Base-by-base conservation (phyloP, 1,140 invertebrate species). In the Heliconius nattereri region DNA sequence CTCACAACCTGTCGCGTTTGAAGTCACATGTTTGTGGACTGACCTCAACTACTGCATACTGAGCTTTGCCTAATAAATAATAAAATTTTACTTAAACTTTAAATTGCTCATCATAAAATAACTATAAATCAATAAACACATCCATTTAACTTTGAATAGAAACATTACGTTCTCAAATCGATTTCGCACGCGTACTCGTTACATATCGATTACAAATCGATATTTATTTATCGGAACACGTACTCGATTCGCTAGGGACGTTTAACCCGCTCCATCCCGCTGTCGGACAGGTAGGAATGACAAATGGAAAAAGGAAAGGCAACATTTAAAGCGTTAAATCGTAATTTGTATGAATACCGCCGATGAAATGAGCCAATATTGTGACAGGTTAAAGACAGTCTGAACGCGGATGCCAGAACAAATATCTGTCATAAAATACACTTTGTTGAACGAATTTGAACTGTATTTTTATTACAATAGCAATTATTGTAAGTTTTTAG, bases 261-360 rank as follows among this genome's bases (percentile, higher is more conserved):
- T 78, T 85, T 84, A 87, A 91, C 88, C 87, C 85, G 71, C 85
- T 49, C 86, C 88, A 89, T 90, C 88, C 90, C 88, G 87, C 87
- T 88, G 86, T 87, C 85, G 89, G 88, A 85, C 84, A 87, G 78
- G 76, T 80, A 83, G 84, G 86, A 90, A 91, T 91, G 88, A 90
- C 87, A 86, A 88, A 91, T 91, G 86, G 86, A 86, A 90, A 90
- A 90, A 90, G 90, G 89, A 91, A 91, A 88, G 85, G 86, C 81
- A 83, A 78, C 84, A 77, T 85, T 88, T 84, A 88, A 86, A 88
- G 74, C 78, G 80, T 85, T 88, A 90, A 88, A 81, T 75, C 83
- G 86, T 84, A 78, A 90, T 91, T 91, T 89, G 90, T 91, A 91
- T 91, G 89, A 87, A 84, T 84, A 78, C 84, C 84, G 80, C 83